These are phyloP conservation scores for Capreolus pygargus DNA, from an alignment of 2,113 vertebrate genomes.

Conservation along the genomic window DNA sequence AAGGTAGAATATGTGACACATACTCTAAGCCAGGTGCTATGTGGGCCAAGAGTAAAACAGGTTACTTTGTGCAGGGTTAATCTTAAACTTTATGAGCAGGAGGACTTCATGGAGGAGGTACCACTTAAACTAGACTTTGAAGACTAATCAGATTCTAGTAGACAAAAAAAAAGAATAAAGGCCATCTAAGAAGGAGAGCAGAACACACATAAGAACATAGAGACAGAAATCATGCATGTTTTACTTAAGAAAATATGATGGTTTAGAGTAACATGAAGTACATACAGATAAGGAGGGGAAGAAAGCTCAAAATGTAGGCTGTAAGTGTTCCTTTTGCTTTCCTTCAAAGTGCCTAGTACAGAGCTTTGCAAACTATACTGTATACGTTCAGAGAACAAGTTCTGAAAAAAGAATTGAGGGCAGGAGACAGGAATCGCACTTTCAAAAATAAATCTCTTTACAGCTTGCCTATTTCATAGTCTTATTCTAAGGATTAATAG, in stretches of 20 bases:
- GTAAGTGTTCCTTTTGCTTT: background rate
- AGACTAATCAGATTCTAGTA: background rate
- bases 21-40: background rate
- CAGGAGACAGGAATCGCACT: constrained; percentile 7
- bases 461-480: constrained; percentile 31
- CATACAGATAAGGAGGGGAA: background rate
- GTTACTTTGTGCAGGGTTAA: background rate
- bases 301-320: background rate
- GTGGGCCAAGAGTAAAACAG: background rate
- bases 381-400: background rate
- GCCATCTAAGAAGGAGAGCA: background rate
- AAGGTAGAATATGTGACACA: background rate
- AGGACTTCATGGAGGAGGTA: background rate
- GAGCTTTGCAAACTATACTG: background rate
- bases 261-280: background rate
- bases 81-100: background rate
- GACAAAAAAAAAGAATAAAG: background rate
- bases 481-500: constrained; percentile 63
- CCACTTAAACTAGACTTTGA: background rate
- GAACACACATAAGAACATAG: background rate
- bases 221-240: background rate
- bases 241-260: background rate
- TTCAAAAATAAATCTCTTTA: constrained; percentile 50
- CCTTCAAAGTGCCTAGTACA: background rate
- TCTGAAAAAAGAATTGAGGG: constrained; percentile 1